phyloP scores from a whole-genome alignment of 2,113 vertebrate species.

The Apeltes quadracus region DNA sequence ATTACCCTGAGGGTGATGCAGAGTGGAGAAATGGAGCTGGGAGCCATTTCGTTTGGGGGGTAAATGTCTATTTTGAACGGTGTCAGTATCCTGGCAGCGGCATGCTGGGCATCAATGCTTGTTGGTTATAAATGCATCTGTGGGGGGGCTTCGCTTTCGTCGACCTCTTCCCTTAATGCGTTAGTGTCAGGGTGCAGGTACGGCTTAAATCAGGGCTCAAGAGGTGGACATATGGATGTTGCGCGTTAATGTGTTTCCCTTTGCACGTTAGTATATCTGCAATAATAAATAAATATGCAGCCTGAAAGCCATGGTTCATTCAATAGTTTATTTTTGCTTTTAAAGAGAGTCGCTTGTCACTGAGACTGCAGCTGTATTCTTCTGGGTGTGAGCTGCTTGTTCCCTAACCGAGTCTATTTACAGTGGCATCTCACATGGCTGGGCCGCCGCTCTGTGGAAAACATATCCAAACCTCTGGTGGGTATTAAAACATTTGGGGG shows the following conservation, averaged over 20 bases:
- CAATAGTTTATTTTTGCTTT: background rate
- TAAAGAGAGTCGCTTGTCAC: slow-evolving; percentile 18
- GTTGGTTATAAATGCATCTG: slow-evolving; percentile 19
- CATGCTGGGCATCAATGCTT: background rate
- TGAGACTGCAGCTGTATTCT: slow-evolving; percentile 22
- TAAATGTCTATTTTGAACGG: slow-evolving; percentile 70
- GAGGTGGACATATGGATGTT: background rate
- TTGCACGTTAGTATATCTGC: background rate
- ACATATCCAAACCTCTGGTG: slow-evolving; percentile 39
- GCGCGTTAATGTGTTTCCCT: slow-evolving; percentile 5
- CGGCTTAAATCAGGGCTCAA: background rate
- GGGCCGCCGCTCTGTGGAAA: slow-evolving; percentile 46
- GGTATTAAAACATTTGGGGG: slow-evolving; percentile 41
- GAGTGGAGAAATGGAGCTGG: slow-evolving; percentile 53
- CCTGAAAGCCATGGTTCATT: background rate
- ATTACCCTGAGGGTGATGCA: slow-evolving; percentile 65
- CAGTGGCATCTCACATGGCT: slow-evolving; percentile 46
- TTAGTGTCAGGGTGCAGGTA: background rate
- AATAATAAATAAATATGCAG: too few species aligned
- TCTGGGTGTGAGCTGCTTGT: slow-evolving; percentile 9
- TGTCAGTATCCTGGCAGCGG: slow-evolving; percentile 18
- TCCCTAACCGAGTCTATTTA: slow-evolving; percentile 67
- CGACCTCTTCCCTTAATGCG: background rate
- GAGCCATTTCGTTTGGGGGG: slow-evolving; percentile 52
- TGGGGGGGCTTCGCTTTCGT: background rate